These are phyloP conservation scores for Podabrus alpinus DNA, from an alignment of 2,888 invertebrate genomes.

Conservation along the genomic window DNA sequence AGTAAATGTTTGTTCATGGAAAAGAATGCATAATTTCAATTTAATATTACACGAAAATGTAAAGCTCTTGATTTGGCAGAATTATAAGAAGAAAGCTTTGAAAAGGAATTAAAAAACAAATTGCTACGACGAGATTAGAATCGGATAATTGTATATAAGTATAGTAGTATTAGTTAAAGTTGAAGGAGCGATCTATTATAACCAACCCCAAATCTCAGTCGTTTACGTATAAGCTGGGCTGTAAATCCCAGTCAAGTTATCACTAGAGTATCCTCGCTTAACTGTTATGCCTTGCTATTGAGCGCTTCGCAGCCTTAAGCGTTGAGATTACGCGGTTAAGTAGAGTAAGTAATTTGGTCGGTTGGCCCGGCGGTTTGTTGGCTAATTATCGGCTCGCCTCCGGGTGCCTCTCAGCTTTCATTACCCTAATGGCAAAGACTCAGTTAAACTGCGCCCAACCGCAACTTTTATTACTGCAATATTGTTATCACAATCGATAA, in stretches of 20 bases:
- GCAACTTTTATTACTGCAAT: slow-evolving; percentile 31
- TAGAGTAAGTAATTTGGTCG: slow-evolving; percentile 54
- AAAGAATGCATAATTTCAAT: neutral
- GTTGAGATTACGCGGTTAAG: slow-evolving; percentile 52
- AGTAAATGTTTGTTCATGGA: neutral
- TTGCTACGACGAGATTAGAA: slow-evolving; percentile 26
- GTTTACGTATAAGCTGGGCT: slow-evolving; percentile 45
- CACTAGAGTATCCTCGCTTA: slow-evolving; percentile 46
- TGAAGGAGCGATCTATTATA: slow-evolving; percentile 42
- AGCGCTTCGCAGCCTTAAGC: slow-evolving; percentile 46
- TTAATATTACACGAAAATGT: neutral
- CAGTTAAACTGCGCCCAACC: slow-evolving; percentile 31
- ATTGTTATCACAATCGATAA: slow-evolving; percentile 30
- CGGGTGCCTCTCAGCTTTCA: slow-evolving; percentile 49
- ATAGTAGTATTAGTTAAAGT: slow-evolving; percentile 25
- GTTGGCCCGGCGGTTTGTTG: slow-evolving; percentile 51
- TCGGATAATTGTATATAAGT: slow-evolving; percentile 31
- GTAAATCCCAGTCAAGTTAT: slow-evolving; percentile 48
- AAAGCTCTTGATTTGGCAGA: neutral
- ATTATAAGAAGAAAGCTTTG: neutral
- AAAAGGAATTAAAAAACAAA: slow-evolving; percentile 16
- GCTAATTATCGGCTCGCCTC: slow-evolving; percentile 53
- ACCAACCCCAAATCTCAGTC: slow-evolving; percentile 44
- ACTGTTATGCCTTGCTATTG: slow-evolving; percentile 47
- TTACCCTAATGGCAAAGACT: slow-evolving; percentile 47